These are phyloP conservation scores for Dynastes tityus DNA, from an alignment of 2,888 invertebrate genomes.

Conservation along the genomic window DNA sequence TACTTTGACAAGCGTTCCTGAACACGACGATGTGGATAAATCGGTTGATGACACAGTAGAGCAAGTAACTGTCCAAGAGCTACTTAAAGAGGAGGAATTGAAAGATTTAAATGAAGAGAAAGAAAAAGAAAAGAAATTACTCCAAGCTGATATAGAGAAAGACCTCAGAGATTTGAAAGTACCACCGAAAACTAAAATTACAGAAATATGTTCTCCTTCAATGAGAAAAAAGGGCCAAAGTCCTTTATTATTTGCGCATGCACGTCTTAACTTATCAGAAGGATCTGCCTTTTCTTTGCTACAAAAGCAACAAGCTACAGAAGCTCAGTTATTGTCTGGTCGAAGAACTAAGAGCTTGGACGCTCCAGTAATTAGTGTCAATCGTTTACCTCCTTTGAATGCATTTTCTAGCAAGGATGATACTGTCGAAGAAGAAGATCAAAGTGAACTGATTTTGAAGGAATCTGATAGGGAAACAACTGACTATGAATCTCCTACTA, in stretches of 20 bases:
- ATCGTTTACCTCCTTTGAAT: constrained; percentile 85
- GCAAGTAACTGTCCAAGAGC: constrained; percentile 70
- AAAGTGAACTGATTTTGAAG: constrained; percentile 65
- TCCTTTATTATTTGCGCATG: constrained; percentile 85
- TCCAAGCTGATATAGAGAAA: constrained; percentile 68
- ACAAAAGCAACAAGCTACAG: constrained; percentile 84
- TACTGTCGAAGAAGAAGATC: constrained; percentile 83
- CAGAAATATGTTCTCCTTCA: constrained; percentile 81
- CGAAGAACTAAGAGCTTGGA: constrained; percentile 89
- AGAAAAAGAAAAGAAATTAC: constrained; percentile 65
- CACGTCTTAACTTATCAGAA: constrained; percentile 86
- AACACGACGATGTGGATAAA: constrained; percentile 65
- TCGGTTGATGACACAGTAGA: constrained; percentile 66
- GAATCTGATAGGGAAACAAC: constrained; percentile 67
- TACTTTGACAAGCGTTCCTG: constrained; percentile 62
- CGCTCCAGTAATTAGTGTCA: constrained; percentile 86
- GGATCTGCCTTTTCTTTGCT: constrained; percentile 84
- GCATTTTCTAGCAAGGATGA: constrained; percentile 93
- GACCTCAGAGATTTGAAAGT: constrained; percentile 68
- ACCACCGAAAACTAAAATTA: constrained; percentile 73
- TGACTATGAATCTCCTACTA: constrained; percentile 51
- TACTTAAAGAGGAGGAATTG: constrained; percentile 57
- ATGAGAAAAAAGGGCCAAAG: constrained; percentile 81
- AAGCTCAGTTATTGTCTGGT: constrained; percentile 80
- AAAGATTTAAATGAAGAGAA: constrained; percentile 62